phyloP scores from a whole-genome alignment of 2,797 vertebrate species.

The Telmatherina bonti region DNA sequence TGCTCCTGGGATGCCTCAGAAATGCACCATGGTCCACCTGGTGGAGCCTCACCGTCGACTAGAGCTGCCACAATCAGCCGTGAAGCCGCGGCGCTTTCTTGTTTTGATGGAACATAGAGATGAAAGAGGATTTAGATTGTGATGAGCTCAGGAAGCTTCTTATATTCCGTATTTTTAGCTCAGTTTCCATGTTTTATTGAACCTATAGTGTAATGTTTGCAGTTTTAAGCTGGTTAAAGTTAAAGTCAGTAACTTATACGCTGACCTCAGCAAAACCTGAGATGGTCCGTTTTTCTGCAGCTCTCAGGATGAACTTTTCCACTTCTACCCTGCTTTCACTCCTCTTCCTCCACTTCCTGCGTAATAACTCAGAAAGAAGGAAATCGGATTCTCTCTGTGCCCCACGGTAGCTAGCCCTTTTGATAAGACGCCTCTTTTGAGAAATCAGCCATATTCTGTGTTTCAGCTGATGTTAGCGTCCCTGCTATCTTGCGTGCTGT shows the following conservation, averaged over 20 bases:
- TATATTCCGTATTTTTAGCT: too few species aligned
- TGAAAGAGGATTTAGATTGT: too few species aligned
- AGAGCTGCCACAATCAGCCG: too few species aligned
- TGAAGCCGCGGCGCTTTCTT: too few species aligned
- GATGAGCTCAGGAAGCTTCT: too few species aligned
- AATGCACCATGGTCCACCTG: too few species aligned
- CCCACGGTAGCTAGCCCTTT: slow-evolving; percentile 28
- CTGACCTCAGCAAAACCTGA: not conserved
- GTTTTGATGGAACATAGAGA: too few species aligned
- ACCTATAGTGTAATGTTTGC: too few species aligned
- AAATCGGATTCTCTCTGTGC: slow-evolving; percentile 8
- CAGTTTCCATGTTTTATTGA: too few species aligned
- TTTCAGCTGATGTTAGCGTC: slow-evolving; percentile 65
- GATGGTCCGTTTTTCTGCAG: not conserved
- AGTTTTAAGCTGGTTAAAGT: too few species aligned
- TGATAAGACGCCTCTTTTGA: slow-evolving; percentile 44
- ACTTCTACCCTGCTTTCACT: not conserved
- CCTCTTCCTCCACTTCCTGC: not conserved
- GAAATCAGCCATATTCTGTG: slow-evolving; percentile 42
- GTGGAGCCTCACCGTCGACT: too few species aligned
- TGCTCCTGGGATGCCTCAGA: too few species aligned
- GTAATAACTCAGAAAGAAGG: not conserved
- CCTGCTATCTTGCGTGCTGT: slow-evolving; percentile 50
- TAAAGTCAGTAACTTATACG: not conserved
- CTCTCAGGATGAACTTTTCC: not conserved